These are phyloP conservation scores for Oreohelix idahoensis DNA, from an alignment of 1,140 invertebrate genomes.

Conservation along the genomic window DNA sequence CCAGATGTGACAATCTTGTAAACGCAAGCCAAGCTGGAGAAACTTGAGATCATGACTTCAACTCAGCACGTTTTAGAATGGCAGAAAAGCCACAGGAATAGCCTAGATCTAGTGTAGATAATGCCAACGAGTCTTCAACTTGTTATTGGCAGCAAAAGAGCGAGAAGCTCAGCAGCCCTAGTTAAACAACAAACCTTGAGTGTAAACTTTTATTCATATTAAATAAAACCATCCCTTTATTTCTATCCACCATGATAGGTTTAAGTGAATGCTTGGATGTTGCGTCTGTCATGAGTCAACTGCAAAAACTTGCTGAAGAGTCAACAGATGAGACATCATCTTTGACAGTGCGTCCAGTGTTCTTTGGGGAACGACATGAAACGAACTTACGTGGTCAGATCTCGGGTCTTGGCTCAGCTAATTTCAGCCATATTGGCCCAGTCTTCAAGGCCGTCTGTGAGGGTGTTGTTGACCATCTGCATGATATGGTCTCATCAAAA, in stretches of 20 bases:
- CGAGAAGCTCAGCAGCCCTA: no score
- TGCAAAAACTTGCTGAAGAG: constrained; percentile 10
- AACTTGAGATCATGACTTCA: no score
- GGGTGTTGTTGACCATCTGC: constrained; percentile 24
- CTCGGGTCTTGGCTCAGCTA: background rate
- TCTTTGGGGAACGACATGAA: constrained; percentile 28
- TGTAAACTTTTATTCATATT: no score
- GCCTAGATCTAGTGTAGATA: no score
- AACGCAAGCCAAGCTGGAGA: no score
- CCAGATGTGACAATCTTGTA: no score
- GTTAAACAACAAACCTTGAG: no score
- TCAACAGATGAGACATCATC: background rate
- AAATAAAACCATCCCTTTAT: no score
- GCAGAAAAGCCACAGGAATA: no score
- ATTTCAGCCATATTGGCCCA: constrained; percentile 1
- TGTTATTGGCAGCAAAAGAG: no score
- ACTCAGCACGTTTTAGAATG: no score
- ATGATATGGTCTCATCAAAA: constrained; percentile 9
- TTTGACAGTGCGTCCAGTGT: background rate
- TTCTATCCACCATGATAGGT: constrained; percentile 18
- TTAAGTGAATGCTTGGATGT: background rate
- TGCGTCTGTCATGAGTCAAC: background rate
- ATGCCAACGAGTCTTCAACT: no score
- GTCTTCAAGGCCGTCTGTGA: constrained; percentile 12
- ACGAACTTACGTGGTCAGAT: background rate